Base-by-base conservation (phyloP, 2,797 vertebrate species). In the Gymnocypris eckloni region DNA sequence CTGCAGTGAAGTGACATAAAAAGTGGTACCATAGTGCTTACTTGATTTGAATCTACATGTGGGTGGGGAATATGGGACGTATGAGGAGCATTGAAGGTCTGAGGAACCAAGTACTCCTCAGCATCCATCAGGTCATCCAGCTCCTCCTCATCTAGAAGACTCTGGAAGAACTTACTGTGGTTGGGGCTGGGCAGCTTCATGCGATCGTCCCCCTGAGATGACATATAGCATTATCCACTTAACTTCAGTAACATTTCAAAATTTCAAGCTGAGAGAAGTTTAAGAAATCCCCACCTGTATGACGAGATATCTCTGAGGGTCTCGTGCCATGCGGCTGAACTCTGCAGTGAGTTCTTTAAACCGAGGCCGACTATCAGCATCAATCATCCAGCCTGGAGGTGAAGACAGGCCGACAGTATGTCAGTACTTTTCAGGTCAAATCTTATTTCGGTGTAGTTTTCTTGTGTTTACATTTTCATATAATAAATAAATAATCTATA, bases 131-230 rank as follows among this genome's bases (percentile, higher is more conserved):
- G 93, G 82, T 98, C 97, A 86, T 97, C 96, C 77, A 98, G 94
- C 90, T 99, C 98, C 90, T 99, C 97, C 85, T 99, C 98, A 70
- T 98, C 97, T 39, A 98, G 94, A 39, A 99, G 97, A 88, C 97
- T 99, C 94, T 99, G 97, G 93, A 99, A 99, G 93, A 99, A 99
- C 92, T 98, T 98, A 94, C 98, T 98, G 94, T 99, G 97, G 6
- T 97, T 98, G 73, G 98, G 98, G 90, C 97, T 99, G 48, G 98
- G 98, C 48, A 99, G 96, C 92, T 98, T 99, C 97, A 99, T 98
- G 15, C 97, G 96, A 88, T 99, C 98, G 52, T 99, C 98, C 73
- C 97, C 98, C 98, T 99, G 83, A 85, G 18, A 37, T 22, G 9
- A 81, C 77, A 41, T 20, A 13, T 33, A 15, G 2, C 15, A 28